A percentile compares a stretch with the other conserved stretches of the same genome.
These are phyloP conservation scores for Cirrhinus mrigala DNA, from an alignment of 2,797 vertebrate genomes.

Conservation along the genomic window DNA sequence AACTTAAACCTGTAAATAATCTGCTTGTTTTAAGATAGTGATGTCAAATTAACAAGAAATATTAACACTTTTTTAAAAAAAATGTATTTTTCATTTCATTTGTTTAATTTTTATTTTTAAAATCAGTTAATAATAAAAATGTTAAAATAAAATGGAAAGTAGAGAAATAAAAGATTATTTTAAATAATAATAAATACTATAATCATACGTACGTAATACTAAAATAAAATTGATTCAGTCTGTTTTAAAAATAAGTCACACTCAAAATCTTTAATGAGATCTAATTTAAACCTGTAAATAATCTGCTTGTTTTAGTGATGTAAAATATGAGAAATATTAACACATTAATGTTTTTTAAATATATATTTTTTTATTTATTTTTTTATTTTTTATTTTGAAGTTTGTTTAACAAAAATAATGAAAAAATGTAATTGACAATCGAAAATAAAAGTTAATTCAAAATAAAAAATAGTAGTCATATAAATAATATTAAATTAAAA, in stretches of 20 bases:
- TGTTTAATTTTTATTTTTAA: background rate
- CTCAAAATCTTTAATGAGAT: background rate
- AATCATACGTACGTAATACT: background rate
- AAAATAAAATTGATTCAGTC: background rate
- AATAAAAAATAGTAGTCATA: background rate
- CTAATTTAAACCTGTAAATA: background rate
- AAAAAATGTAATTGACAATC: too few species aligned
- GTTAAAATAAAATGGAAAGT: too few species aligned
- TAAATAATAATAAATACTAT: background rate
- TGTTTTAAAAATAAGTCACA: background rate
- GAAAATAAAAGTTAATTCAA: background rate
- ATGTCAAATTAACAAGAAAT: background rate
- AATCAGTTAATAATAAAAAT: too few species aligned
- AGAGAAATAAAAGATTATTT: background rate
- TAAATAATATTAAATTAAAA: background rate
- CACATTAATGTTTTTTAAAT: too few species aligned
- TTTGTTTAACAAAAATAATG: too few species aligned
- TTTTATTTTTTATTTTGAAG: background rate
- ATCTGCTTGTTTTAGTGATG: background rate
- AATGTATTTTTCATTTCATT: background rate
- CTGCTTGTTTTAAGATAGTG: background rate
- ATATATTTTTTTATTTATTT: fast-evolving
- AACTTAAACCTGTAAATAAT: background rate
- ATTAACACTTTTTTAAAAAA: background rate
- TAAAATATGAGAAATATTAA: background rate